phyloP scores from a whole-genome alignment of 2,888 invertebrate genomes.

The Cenopis cana region DNA sequence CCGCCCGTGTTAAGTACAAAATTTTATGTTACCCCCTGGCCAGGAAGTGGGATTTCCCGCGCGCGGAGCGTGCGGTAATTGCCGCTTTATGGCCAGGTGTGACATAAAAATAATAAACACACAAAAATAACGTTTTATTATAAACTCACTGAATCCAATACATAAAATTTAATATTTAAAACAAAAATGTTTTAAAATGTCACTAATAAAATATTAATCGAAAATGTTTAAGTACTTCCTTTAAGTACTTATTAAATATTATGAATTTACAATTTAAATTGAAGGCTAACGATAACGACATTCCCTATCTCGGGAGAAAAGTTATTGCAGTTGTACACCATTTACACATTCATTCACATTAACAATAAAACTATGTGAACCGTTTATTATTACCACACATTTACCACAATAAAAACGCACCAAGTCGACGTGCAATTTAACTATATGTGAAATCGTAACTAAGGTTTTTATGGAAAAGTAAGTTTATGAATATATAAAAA shows the following conservation, averaged over 20 bases:
- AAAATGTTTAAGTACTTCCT: conserved; percentile 7
- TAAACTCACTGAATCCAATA: not conserved
- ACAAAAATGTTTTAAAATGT: conserved; percentile 22
- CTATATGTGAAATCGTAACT: not conserved
- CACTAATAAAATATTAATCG: conserved; percentile 10
- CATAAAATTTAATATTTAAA: conserved; percentile 11
- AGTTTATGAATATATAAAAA: not conserved
- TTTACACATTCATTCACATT: conserved; percentile 9
- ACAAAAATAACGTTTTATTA: not conserved
- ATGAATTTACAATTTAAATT: conserved; percentile 17
- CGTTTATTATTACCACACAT: not conserved
- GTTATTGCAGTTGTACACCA: not conserved
- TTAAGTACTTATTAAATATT: conserved; percentile 15
- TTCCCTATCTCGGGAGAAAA: not conserved
- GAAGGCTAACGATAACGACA: not conserved
- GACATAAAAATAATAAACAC: not conserved
- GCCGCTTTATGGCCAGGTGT: too few relatives aligned
- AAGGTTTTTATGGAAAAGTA: not conserved
- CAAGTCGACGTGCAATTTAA: conserved; percentile 6
- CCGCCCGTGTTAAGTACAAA: too few relatives aligned
- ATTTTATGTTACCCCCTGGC: too few relatives aligned
- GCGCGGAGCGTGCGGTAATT: too few relatives aligned
- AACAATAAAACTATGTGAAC: not conserved
- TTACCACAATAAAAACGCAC: not conserved
- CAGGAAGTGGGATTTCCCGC: too few relatives aligned